Conservation (phyloP, 2,797 vertebrate species). For the Characodon lateralis region DNA sequence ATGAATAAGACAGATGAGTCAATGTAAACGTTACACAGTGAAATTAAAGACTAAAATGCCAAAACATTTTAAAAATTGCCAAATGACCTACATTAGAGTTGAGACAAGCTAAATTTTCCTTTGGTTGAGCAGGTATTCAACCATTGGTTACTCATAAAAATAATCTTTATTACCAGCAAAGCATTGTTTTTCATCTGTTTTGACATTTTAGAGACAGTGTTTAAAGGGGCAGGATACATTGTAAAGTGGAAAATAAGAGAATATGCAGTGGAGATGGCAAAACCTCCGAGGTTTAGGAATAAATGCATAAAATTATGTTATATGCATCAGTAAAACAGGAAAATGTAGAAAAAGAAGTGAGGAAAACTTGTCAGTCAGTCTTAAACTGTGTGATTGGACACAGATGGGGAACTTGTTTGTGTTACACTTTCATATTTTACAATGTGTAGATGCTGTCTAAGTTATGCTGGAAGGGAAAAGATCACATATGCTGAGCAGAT, state of each 20-base stretch:
- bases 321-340: slow-evolving; percentile 25
- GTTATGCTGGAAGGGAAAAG: slow-evolving; percentile 67
- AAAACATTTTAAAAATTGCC: background rate
- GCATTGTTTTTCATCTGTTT: slow-evolving; percentile 9
- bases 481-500: slow-evolving; percentile 58
- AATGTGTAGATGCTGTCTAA: slow-evolving; percentile 65
- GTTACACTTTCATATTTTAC: slow-evolving; percentile 69
- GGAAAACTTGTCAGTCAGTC: slow-evolving; percentile 42
- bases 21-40: background rate
- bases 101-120: slow-evolving; percentile 22
- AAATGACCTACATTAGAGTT: background rate
- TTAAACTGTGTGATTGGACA: slow-evolving; percentile 47
- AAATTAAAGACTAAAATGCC: background rate
- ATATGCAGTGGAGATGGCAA: slow-evolving; percentile 19
- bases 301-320: slow-evolving; percentile 38
- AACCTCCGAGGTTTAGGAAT: slow-evolving; percentile 25
- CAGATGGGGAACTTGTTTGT: slow-evolving; percentile 72
- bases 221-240: background rate
- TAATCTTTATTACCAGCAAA: slow-evolving; percentile 7
- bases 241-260: slow-evolving; percentile 20
- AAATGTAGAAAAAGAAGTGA: slow-evolving; percentile 13
- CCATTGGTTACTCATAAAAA: slow-evolving; percentile 28
- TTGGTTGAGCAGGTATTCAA: background rate
- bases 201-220: slow-evolving; percentile 10
- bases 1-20: background rate